These are phyloP conservation scores for Chelonoidis abingdonii DNA, from an alignment of 2,113 vertebrate genomes.

Conservation along the genomic window DNA sequence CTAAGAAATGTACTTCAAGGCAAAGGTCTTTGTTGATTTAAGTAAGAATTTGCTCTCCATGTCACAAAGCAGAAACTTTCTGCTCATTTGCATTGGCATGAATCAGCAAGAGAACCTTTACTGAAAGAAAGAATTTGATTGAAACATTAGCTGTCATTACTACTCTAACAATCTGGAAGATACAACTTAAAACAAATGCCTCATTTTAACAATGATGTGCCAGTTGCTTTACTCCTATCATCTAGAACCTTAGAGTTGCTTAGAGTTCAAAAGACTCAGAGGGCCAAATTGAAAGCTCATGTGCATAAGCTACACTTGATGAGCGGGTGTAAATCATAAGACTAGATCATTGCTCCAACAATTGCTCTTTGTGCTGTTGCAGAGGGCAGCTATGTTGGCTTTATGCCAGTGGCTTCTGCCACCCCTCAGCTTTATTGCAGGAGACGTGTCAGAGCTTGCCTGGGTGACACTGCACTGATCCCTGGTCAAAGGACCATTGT, in stretches of 20 bases:
- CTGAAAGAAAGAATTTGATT: neutral
- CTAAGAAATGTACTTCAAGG: neutral
- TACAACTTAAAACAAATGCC: neutral
- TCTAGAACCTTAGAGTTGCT: neutral
- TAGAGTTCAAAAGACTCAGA: fast-evolving
- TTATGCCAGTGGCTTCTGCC: neutral
- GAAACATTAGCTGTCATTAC: neutral
- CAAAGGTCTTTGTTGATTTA: neutral
- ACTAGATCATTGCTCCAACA: neutral
- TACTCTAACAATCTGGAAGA: neutral
- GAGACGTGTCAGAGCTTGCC: neutral
- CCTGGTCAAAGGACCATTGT: neutral
- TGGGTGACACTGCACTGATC: neutral
- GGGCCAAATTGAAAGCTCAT: neutral
- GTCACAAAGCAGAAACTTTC: neutral
- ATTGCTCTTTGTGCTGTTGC: neutral
- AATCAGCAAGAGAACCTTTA: neutral
- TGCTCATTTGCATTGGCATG: neutral
- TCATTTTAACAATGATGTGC: neutral
- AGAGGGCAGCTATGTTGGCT: neutral
- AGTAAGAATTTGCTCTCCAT: neutral
- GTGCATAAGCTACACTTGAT: neutral
- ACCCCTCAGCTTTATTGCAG: neutral
- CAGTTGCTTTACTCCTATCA: neutral
- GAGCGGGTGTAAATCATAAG: neutral